Evolutionary conservation across 2,797 vertebrate species (phyloP).

Genomic region (Cephalopachus bancanus): DNA sequence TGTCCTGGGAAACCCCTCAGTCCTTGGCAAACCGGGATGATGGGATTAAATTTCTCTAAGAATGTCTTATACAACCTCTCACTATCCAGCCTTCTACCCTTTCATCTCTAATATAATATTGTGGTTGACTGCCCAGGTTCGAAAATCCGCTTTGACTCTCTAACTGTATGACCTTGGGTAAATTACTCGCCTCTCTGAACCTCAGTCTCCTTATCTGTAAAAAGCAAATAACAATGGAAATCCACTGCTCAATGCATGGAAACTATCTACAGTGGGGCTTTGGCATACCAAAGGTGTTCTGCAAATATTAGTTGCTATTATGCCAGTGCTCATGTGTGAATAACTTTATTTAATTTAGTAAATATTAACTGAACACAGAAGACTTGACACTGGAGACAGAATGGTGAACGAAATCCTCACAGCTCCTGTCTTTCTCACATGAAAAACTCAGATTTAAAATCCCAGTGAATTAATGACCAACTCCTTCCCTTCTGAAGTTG

Average conservation of each 20-base stretch:
- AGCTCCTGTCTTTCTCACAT: background rate
- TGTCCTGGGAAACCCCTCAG: background rate
- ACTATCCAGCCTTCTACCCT: background rate
- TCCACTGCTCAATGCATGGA: fast-evolving
- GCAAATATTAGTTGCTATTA: background rate
- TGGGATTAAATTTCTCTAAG: background rate
- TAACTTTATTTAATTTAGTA: background rate
- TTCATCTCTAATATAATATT: fast-evolving
- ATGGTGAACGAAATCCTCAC: background rate
- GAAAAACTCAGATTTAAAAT: conserved; percentile 50
- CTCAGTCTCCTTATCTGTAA: background rate
- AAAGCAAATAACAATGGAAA: background rate
- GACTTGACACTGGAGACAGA: background rate
- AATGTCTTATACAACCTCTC: no score
- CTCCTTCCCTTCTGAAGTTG: conserved; percentile 62
- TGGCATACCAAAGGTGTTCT: background rate
- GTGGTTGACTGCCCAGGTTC: background rate
- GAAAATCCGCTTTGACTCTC: background rate
- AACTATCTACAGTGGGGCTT: background rate
- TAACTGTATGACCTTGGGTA: background rate
- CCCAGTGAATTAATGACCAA: conserved; percentile 10
- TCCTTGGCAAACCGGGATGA: fast-evolving
- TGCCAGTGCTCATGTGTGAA: background rate
- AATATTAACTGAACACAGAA: background rate
- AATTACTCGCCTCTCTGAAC: background rate